Evolutionary conservation across 2,888 invertebrate genomes (phyloP).

Genomic region (Nipponacmea schrenckii): DNA sequence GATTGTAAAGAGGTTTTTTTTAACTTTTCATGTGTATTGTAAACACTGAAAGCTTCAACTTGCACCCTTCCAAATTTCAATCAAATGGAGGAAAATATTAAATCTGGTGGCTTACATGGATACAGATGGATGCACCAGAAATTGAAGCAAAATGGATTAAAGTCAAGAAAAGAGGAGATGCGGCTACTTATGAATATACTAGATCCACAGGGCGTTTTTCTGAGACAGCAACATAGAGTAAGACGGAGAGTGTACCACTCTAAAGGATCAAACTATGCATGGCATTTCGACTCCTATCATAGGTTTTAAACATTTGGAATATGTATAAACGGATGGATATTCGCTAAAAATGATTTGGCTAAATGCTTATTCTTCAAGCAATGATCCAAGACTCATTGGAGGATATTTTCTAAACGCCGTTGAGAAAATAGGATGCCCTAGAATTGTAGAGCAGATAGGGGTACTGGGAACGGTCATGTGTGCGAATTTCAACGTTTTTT

Average conservation of each 20-base stretch:
- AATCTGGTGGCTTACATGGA: too few relatives aligned
- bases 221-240: slow-evolving; percentile 22
- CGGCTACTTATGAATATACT: slow-evolving; percentile 12
- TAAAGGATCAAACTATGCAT: slow-evolving; percentile 27
- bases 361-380: neutral
- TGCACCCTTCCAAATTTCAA: too few relatives aligned
- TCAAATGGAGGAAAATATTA: too few relatives aligned
- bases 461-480: neutral
- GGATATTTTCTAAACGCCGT: neutral
- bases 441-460: neutral
- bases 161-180: slow-evolving; percentile 23
- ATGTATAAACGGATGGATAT: slow-evolving; percentile 25
- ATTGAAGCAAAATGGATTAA: slow-evolving; percentile 11
- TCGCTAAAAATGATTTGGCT: too few relatives aligned
- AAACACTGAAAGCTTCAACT: too few relatives aligned
- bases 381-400: neutral
- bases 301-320: slow-evolving; percentile 28
- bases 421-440: neutral
- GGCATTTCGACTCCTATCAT: slow-evolving; percentile 28
- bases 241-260: slow-evolving; percentile 15
- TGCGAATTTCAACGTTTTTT: too few relatives aligned
- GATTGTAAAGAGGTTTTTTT: too few relatives aligned
- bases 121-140: too few relatives aligned
- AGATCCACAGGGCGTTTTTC: slow-evolving; percentile 19
- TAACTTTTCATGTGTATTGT: too few relatives aligned